Evolutionary conservation across 2,113 vertebrate species (phyloP).

Genomic region (Bufo bufo): DNA sequence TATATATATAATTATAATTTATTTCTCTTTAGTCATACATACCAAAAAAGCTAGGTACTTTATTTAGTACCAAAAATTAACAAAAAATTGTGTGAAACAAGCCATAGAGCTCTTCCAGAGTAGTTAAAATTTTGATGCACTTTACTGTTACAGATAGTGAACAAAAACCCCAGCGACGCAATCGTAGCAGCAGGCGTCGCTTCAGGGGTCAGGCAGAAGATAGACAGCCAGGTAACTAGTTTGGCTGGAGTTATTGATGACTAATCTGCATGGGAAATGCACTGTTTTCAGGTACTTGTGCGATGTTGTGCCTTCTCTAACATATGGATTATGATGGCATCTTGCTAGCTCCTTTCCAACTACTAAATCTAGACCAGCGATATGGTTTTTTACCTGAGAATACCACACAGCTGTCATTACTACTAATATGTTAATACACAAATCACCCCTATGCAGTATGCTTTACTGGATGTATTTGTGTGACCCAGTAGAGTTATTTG

Average conservation of each 20-base stretch:
- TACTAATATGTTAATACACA: constrained; percentile 29
- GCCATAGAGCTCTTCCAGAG: constrained; percentile 59
- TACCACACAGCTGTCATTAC: not conserved
- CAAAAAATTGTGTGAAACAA: no score
- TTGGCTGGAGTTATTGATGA: constrained; percentile 60
- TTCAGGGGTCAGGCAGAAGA: constrained; percentile 92
- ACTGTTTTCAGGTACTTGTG: constrained; percentile 18
- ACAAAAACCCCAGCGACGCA: constrained; percentile 94
- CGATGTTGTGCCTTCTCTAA: not conserved
- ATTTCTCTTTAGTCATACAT: no score
- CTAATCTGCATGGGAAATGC: constrained; percentile 55
- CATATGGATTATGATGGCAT: not conserved
- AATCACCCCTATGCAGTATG: not conserved
- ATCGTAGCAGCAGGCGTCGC: constrained; percentile 95
- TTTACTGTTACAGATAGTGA: constrained; percentile 90
- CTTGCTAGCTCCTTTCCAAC: not conserved
- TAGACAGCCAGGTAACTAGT: constrained; percentile 97
- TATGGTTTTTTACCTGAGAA: not conserved
- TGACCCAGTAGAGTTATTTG: not conserved
- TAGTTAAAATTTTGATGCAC: constrained; percentile 75
- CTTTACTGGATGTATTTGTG: not conserved
- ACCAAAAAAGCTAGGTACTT: no score
- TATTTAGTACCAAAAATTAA: no score
- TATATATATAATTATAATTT: no score
- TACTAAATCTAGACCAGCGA: constrained; percentile 7